Percentiles rank a stretch among this genome's conserved stretches.
Conservation (phyloP, 2,888 invertebrate species). For the Diarsia brunnea region DNA sequence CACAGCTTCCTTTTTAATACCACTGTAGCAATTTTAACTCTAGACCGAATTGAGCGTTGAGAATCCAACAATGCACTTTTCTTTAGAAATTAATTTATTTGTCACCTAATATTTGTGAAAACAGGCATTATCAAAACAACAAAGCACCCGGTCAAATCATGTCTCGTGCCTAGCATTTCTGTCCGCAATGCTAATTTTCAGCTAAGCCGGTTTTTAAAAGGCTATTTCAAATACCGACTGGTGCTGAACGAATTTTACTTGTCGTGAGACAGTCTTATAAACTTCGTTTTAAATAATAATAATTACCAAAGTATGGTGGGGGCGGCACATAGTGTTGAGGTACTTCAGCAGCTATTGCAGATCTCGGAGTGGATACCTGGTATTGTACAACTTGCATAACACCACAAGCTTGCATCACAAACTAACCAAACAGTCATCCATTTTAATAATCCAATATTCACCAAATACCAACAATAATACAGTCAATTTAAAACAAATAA, state of each 20-base stretch:
- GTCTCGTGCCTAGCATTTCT: no score
- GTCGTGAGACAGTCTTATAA: background rate
- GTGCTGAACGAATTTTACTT: background rate
- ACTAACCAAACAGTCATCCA: slow-evolving; percentile 23
- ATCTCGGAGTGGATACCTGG: slow-evolving; percentile 90
- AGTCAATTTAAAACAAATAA: background rate
- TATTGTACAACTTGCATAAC: slow-evolving; percentile 93
- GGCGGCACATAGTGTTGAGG: slow-evolving; percentile 88
- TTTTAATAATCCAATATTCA: slow-evolving; percentile 34
- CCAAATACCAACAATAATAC: background rate
- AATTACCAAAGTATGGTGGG: slow-evolving; percentile 88
- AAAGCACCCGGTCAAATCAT: no score
- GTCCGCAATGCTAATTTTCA: background rate
- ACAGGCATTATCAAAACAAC: no score
- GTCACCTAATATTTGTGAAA: no score
- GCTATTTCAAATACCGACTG: background rate
- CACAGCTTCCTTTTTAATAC: no score
- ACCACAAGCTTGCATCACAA: slow-evolving; percentile 91
- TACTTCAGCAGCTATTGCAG: slow-evolving; percentile 85
- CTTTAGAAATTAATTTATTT: no score
- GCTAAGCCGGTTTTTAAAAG: background rate
- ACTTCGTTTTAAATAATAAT: background rate
- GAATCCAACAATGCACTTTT: no score
- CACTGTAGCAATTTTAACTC: no score
- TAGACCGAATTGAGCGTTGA: no score